A percentile compares a stretch with the other conserved stretches of the same genome.
phyloP scores from a whole-genome alignment of 2,113 vertebrate species.

The Ochotona curzoniae region DNA sequence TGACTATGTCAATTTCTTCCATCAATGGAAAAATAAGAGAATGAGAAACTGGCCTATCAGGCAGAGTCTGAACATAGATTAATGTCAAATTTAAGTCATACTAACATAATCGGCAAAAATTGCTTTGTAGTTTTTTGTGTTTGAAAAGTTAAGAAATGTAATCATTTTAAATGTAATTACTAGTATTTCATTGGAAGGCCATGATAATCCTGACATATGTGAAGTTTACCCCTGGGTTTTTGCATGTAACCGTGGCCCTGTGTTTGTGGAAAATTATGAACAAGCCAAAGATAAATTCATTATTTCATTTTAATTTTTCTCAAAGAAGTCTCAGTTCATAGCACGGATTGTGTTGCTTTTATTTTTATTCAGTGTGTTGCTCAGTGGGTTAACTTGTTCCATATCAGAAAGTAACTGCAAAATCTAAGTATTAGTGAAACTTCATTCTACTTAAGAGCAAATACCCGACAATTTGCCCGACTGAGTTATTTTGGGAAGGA shows the following conservation, averaged over 20 bases:
- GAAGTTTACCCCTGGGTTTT: conserved; percentile 30
- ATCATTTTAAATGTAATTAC: conserved; percentile 30
- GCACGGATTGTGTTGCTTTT: neutral
- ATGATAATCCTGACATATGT: neutral
- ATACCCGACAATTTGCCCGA: neutral
- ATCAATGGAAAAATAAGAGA: neutral
- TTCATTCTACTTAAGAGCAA: conserved; percentile 21
- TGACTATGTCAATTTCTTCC: neutral
- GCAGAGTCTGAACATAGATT: conserved; percentile 10
- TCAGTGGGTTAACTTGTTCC: conserved; percentile 4
- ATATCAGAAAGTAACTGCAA: neutral
- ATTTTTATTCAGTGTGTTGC: neutral
- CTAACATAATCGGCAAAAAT: conserved; percentile 3
- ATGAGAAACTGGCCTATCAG: neutral
- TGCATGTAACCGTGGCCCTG: neutral
- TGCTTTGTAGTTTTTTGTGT: conserved; percentile 7
- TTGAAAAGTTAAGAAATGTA: conserved; percentile 19
- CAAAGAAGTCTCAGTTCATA: neutral
- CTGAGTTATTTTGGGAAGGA: conserved; percentile 39
- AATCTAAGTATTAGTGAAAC: neutral
- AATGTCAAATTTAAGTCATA: neutral
- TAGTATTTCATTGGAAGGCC: conserved; percentile 1
- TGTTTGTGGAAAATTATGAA: conserved; percentile 22
- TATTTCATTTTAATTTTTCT: conserved; percentile 39
- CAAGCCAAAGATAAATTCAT: conserved; percentile 8